Base-by-base conservation (phyloP, 2,113 vertebrate genomes). In the Pachycephala philippinensis region DNA sequence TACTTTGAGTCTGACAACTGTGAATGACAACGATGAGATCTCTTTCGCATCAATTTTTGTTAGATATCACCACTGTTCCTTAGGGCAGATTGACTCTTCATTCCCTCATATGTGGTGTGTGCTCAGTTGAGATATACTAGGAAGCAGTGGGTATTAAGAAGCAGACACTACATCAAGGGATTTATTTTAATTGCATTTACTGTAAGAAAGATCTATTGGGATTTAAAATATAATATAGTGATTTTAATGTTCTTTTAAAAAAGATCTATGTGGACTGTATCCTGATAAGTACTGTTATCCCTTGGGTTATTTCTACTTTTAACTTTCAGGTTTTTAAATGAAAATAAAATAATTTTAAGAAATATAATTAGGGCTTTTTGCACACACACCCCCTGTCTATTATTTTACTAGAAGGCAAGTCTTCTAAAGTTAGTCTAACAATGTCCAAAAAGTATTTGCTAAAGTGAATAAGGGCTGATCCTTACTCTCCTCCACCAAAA, bases 121-220 rank as follows among this genome's bases (percentile, higher is more conserved):
- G 78, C 75, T 87, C 87, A 52, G 84, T 93, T 75, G 87, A 93
- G 87, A 90, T 94, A 89, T 12, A 57, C 37, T 65, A 40, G 57
- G 84, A 90, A 78, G 72, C 84, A 49, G 30, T 75, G 84, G 61
- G 82, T 90, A 92, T 89, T 94, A 81, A 94, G 83, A 82, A 95
- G 81, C 86, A 91, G 79, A 87, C 74, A 42, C 31, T 85, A 63
- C 64, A 69, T 88, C 92, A 82, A 89, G 87, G 89, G 88, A 84
- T 90, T 95, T 84, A 63, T 93, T 95, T 96, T 96, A 95, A 97
- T 95, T 96, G 95, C 89, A 50, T 89, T 96, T 95, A 93, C 87
- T 93, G 54, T 84, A 87, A 79, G 84, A 92, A 72, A 68, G 47
- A 94, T 70, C 87, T 90, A 28, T 26, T 65, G 85, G 76, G 92